Evolutionary conservation across 2,797 vertebrate genomes (phyloP).

Genomic region (Paratrypauchen microcephalus): DNA sequence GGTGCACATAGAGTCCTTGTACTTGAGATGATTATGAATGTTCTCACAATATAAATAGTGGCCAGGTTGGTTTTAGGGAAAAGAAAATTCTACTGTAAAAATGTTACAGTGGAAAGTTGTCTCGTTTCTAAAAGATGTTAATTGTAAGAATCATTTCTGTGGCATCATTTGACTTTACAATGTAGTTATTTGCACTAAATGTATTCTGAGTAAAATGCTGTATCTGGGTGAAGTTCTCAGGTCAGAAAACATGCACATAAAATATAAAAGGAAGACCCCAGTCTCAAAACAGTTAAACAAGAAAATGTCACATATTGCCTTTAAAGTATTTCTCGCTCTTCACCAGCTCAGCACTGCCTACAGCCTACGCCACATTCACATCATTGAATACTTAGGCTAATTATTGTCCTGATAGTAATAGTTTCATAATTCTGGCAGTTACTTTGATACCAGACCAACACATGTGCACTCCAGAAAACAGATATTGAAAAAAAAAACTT

Average conservation of each 20-base stretch:
- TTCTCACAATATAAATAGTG: constrained; percentile 4
- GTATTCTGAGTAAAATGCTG: constrained; percentile 2
- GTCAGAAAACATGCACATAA: constrained; percentile 22
- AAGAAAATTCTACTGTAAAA: constrained; percentile 19
- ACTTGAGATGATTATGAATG: constrained; percentile 4
- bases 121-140: constrained; percentile 36
- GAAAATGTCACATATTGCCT: constrained; percentile 54
- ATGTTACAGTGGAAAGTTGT: constrained; percentile 22
- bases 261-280: constrained; percentile 7
- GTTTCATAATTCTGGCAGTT: background rate
- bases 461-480: background rate
- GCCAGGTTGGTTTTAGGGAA: constrained; percentile 12
- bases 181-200: constrained; percentile 10
- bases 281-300: constrained; percentile 13
- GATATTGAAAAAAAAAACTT: background rate
- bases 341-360: constrained; percentile 49
- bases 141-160: constrained; percentile 35
- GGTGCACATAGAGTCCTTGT: background rate
- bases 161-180: constrained; percentile 12
- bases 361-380: constrained; percentile 8
- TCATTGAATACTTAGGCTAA: constrained; percentile 11
- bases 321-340: constrained; percentile 45
- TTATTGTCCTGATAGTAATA: background rate
- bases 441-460: constrained; percentile 11
- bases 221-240: constrained; percentile 42